Percentiles rank a stretch among this genome's conserved stretches.
These are phyloP conservation scores for Nysson spinosus DNA, from an alignment of 2,888 invertebrate genomes.

Conservation along the genomic window DNA sequence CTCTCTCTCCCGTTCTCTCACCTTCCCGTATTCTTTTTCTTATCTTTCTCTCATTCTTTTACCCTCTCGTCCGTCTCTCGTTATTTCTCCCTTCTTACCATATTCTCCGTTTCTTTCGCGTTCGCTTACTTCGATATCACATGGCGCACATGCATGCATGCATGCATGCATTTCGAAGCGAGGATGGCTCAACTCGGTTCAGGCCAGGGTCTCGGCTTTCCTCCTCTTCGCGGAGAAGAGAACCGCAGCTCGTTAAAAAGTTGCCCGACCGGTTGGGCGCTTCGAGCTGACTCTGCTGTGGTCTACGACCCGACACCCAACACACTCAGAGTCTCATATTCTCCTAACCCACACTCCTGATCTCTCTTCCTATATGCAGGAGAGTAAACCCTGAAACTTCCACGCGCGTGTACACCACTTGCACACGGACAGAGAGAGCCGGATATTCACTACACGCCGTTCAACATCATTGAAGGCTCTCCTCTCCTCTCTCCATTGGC, in stretches of 20 bases:
- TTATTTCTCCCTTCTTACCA: slow-evolving; percentile 4
- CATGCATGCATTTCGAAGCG: slow-evolving; percentile 72
- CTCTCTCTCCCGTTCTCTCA: slow-evolving; percentile 39
- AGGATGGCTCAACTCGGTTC: slow-evolving; percentile 73
- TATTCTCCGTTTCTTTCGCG: slow-evolving; percentile 22
- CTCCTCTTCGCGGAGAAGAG: slow-evolving; percentile 61
- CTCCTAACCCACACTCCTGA: slow-evolving; percentile 11
- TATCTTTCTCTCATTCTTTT: too few relatives aligned
- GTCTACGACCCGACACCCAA: slow-evolving; percentile 75
- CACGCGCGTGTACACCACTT: slow-evolving; percentile 21
- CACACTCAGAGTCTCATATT: slow-evolving; percentile 51
- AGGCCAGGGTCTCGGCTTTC: slow-evolving; percentile 68
- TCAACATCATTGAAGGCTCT: slow-evolving; percentile 61
- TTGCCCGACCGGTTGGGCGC: slow-evolving; percentile 77
- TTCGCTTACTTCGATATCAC: slow-evolving; percentile 63
- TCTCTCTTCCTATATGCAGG: slow-evolving; percentile 16
- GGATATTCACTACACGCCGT: slow-evolving; percentile 66
- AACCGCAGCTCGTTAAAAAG: slow-evolving; percentile 76
- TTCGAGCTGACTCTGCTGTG: slow-evolving; percentile 72
- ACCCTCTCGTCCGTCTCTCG: slow-evolving; percentile 11
- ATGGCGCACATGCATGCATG: slow-evolving; percentile 66
- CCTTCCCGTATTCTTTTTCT: slow-evolving; percentile 37
- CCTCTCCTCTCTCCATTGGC: slow-evolving; percentile 33
- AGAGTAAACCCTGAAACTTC: slow-evolving; percentile 39
- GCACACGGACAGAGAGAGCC: slow-evolving; percentile 46